Percentiles rank a stretch among this genome's conserved stretches.
These are phyloP conservation scores for Progne subis DNA, from an alignment of 2,113 vertebrate species.

Conservation along the genomic window DNA sequence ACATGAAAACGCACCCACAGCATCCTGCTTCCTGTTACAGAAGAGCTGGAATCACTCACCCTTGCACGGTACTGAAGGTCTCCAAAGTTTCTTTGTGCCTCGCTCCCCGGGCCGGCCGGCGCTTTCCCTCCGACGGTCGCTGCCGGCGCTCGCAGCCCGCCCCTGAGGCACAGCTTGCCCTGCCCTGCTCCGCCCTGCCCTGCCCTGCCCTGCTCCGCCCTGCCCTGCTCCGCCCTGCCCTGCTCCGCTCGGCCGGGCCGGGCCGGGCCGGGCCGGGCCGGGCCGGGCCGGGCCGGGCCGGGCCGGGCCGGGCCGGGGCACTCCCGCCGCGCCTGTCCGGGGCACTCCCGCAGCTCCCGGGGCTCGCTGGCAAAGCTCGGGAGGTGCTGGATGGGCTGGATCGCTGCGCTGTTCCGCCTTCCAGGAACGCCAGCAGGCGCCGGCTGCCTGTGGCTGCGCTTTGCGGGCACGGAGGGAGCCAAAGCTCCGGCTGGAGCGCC, in stretches of 20 bases:
- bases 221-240: background rate
- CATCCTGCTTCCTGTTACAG: background rate
- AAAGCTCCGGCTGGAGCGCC: background rate
- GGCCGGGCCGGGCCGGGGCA: background rate
- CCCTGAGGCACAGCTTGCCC: background rate
- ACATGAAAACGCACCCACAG: rapidly evolving
- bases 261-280: background rate
- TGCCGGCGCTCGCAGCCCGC: background rate
- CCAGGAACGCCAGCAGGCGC: background rate
- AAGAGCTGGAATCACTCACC: background rate
- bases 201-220: too few relatives aligned
- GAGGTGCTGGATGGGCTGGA: rapidly evolving
- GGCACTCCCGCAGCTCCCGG: rapidly evolving
- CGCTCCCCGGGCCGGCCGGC: rapidly evolving
- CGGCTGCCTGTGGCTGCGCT: background rate
- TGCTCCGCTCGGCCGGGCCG: background rate
- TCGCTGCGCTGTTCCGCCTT: rapidly evolving
- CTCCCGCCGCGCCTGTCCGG: too few relatives aligned
- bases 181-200: background rate
- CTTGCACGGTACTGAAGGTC: rapidly evolving
- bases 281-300: background rate
- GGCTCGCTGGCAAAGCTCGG: rapidly evolving
- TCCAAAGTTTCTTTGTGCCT: background rate
- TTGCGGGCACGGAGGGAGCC: background rate
- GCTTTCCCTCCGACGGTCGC: rapidly evolving